phyloP scores from a whole-genome alignment of 2,113 vertebrate species.

The Coptodon bakossiorum region DNA sequence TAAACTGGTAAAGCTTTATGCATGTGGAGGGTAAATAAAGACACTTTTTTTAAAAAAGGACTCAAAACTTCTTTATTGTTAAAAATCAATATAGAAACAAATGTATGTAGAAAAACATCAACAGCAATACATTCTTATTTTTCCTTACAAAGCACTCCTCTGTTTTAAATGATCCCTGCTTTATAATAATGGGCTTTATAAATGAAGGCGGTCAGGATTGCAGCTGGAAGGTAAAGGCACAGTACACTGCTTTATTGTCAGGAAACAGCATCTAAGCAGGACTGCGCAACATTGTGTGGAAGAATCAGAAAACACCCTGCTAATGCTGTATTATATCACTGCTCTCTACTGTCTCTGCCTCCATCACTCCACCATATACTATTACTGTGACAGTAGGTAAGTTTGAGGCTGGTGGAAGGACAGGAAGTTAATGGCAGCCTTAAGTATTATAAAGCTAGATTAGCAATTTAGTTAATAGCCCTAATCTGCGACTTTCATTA shows the following conservation, averaged over 20 bases:
- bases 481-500: background rate
- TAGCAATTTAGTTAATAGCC: background rate
- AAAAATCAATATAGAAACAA: conserved; percentile 34
- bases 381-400: background rate
- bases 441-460: background rate
- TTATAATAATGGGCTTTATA: background rate
- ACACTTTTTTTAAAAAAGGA: conserved; percentile 6
- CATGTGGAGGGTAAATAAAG: background rate
- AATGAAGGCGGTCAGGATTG: background rate
- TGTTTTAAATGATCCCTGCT: background rate
- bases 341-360: background rate
- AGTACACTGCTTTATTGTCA: background rate
- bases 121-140: background rate
- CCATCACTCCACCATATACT: background rate
- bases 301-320: background rate
- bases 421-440: background rate
- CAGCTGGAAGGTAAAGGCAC: background rate
- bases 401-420: background rate
- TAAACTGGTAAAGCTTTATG: background rate
- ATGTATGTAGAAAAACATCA: conserved; percentile 2
- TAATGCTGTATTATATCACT: background rate
- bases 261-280: background rate
- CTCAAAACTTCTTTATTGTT: conserved; percentile 44
- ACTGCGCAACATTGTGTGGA: background rate
- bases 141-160: background rate